phyloP scores from a whole-genome alignment of 2,797 vertebrate genomes.

The Gambusia yucatana region DNA sequence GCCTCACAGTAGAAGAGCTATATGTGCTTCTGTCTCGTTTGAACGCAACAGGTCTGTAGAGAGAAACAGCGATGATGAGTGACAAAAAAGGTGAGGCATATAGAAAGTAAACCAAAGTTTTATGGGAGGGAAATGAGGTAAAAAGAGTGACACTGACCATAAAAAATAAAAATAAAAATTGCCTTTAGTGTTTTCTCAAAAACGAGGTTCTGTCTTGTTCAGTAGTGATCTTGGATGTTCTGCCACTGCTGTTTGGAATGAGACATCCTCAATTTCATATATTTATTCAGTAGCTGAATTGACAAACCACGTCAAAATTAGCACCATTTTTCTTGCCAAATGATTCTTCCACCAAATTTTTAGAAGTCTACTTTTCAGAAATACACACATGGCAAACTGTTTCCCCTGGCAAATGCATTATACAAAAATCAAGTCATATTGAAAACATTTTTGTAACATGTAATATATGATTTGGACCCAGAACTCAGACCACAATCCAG shows the following conservation, averaged over 20 bases:
- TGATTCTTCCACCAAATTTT: no score
- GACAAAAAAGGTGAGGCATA: conserved; percentile 22
- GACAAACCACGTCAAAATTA: no score
- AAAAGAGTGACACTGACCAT: conserved; percentile 8
- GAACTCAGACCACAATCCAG: no score
- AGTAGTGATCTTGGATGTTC: neutral
- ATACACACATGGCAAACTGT: no score
- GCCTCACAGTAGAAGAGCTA: neutral
- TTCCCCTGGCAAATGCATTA: no score
- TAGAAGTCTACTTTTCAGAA: no score
- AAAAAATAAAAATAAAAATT: neutral
- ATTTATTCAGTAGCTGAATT: no score
- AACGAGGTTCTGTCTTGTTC: neutral
- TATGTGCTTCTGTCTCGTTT: neutral
- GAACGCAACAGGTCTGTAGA: neutral
- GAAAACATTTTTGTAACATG: no score
- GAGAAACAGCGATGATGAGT: neutral
- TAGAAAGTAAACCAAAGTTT: conserved; percentile 25
- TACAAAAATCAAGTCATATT: no score
- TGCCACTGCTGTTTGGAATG: neutral
- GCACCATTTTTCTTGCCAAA: no score
- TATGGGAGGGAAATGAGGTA: neutral
- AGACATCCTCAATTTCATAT: neutral
- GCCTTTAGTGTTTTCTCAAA: no score
- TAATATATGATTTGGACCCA: no score